Base-by-base conservation (phyloP, 2,113 vertebrate genomes). In the Muscicapa adusta region DNA sequence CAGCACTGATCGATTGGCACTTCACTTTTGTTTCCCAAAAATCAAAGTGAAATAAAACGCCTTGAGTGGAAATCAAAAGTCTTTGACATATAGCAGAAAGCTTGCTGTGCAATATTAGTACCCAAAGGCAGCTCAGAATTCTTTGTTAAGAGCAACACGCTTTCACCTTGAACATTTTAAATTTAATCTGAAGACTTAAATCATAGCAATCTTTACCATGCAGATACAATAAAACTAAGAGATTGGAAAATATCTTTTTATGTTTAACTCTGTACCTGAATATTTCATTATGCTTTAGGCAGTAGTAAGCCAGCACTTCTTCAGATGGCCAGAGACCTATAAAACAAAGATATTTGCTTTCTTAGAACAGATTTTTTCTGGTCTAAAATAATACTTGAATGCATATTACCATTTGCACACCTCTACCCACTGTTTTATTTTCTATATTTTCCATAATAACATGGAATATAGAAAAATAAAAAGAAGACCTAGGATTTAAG, bases 51-150 rank as follows among this genome's bases (percentile, higher is more conserved):
- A 98, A 98, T 98, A 98, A 98, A 99, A 98, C 56, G 99, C 98
- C 98, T 99, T 98, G 98, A 99, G 98, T 98, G 98, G 97, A 99
- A 99, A 99, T 99, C 98, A 99, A 99, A 99, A 98, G 98, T 98
- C 98, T 98, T 98, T 98, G 98, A 98, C 96, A 98, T 97, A 97
- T 80, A 97, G 96, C 96, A 96, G 97, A 97, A 96, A 97, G 96
- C 98, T 98, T 97, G 97, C 97, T 98, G 97, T 96, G 98, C 97
- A 96, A 94, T 97, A 97, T 97, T 97, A 97, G 97, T 95, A 97
- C 97, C 98, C 96, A 87, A 97, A 98, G 98, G 98, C 97, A 97
- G 96, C 95, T 98, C 96, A 96, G 94, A 96, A 94, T 96, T 97
- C 97, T 98, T 97, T 97, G 96, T 98, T 95, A 98, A 96, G 93